phyloP scores from a whole-genome alignment of 2,113 vertebrate genomes.

The Podarcis raffonei region DNA sequence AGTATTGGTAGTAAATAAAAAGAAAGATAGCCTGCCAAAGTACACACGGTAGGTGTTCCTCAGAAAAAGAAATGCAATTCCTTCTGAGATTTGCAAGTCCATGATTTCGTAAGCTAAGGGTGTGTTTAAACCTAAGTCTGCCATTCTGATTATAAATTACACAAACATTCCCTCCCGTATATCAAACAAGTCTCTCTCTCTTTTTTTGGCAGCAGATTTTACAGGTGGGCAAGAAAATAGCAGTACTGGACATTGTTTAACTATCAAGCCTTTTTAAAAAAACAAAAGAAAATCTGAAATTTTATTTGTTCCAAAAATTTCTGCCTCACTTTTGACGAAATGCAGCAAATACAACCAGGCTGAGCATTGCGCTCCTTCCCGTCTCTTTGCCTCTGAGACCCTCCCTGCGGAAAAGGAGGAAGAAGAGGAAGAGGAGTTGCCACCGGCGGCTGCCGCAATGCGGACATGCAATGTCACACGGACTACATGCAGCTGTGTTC shows the following conservation, averaged over 20 bases:
- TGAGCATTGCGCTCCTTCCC: background rate
- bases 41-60: background rate
- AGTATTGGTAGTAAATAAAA: background rate
- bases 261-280: background rate
- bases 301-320: no score
- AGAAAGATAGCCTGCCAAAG: background rate
- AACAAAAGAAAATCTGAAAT: background rate
- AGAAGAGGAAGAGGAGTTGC: background rate
- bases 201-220: background rate
- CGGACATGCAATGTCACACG: no score
- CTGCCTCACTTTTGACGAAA: no score
- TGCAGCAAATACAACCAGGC: background rate
- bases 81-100: background rate
- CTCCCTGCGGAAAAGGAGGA: no score
- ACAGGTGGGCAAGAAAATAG: background rate
- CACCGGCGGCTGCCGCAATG: no score
- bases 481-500: no score
- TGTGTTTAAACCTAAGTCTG: conserved; percentile 11
- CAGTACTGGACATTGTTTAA: background rate
- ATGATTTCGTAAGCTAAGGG: background rate
- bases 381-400: no score
- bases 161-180: conserved; percentile 7
- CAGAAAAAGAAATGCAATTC: background rate
- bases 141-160: background rate
- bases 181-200: background rate